Base-by-base conservation (phyloP, 1,140 invertebrate genomes). In the Solen grandis region DNA sequence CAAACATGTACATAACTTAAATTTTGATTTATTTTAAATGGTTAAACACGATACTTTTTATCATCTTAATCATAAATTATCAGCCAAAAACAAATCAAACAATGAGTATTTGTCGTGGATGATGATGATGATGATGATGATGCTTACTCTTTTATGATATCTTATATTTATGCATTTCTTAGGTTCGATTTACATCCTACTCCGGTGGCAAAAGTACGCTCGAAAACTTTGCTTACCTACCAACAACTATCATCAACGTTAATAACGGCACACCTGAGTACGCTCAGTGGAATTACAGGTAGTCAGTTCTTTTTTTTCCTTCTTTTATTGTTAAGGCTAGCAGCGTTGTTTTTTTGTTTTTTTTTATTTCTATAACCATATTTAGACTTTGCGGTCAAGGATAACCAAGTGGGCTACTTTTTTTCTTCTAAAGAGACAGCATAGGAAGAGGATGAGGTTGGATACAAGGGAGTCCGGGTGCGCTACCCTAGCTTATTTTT, bases 261-360 rank as follows among this genome's bases (percentile, higher is more conserved):
- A 72, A 76, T 3, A 75, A 79, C n/a, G 84, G 83, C 33, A 65
- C 54, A 14, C 85, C 86, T 1, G 74, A 78, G 35, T 84, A 83
- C 54, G 85, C 82, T n/a, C 87, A 88, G 76, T 88, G 87, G 87
- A 87, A 88, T 81, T 88, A 88, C 79, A 79, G 86, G 57, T 78
- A 36, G 1, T 22, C 8, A 13, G 10, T 8, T n/a, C 8, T 8
- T 22, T 10, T n/a, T 22, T 8, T 29, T 8, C 10, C n/a, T 10
- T 59, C 22, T n/a, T 29, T 13, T 59, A 22, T 8, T 8, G 13
- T 10, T 13, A 22, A 8, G 13, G 8, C 10, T 59, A 10, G 8
- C n/a, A 59, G 55, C 22, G 13, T 22, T 59, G 55, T 10, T 13
- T 8, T 22, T 22, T 29, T n/a, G 19, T 13, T n/a, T 22, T 59